A percentile compares a stretch with the other conserved stretches of the same genome.
These are phyloP conservation scores for Ginglymostoma cirratum DNA, from an alignment of 2,113 vertebrate genomes.

Conservation along the genomic window DNA sequence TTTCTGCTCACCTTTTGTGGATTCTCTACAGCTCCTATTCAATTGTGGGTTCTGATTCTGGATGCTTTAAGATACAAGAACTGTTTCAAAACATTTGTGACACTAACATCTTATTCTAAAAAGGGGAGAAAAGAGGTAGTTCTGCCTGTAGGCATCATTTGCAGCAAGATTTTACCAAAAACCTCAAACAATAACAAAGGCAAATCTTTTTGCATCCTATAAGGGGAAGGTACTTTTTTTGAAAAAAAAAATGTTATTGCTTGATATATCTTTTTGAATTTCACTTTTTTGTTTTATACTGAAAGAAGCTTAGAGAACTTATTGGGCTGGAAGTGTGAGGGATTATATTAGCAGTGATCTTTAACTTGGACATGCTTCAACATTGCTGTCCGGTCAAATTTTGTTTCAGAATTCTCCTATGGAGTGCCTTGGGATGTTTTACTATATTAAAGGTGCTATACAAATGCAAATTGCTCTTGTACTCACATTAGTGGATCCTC, in stretches of 20 bases:
- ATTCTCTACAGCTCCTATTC: neutral
- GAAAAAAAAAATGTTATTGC: neutral
- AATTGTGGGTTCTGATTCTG: neutral
- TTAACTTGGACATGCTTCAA: neutral
- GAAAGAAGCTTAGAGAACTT: neutral
- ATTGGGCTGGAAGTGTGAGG: neutral
- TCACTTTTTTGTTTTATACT: neutral
- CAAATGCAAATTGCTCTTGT: neutral
- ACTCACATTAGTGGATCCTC: neutral
- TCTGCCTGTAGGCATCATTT: neutral
- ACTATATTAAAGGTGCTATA: neutral
- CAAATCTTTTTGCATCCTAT: neutral
- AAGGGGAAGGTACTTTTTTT: neutral
- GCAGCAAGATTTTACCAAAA: neutral
- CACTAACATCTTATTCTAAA: neutral
- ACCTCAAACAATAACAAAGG: neutral
- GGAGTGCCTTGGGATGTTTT: neutral
- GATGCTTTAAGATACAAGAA: neutral
- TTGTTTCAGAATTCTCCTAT: neutral
- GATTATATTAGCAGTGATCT: neutral
- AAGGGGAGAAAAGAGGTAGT: neutral
- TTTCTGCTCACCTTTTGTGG: neutral
- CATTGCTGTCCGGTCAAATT: neutral
- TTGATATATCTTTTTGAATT: neutral
- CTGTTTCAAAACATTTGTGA: neutral